These are phyloP conservation scores for Lithodes maja DNA, from an alignment of 2,888 invertebrate genomes.

Conservation along the genomic window DNA sequence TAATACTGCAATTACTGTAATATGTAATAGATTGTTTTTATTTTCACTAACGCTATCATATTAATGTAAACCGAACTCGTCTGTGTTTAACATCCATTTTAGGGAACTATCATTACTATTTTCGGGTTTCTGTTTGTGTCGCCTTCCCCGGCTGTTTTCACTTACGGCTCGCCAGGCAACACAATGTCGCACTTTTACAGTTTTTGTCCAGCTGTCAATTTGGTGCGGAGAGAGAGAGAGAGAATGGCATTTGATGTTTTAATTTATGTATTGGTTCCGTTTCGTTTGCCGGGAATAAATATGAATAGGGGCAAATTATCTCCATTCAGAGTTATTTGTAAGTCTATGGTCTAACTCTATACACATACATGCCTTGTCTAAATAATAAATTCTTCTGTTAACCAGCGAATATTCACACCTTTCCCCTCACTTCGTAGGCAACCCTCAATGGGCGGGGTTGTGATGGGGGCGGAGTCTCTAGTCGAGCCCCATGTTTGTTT, in stretches of 20 bases:
- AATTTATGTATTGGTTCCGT: neutral
- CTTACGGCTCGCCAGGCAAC: constrained; percentile 1
- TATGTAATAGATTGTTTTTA: too few relatives aligned
- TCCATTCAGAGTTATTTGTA: too few relatives aligned
- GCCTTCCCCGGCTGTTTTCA: neutral
- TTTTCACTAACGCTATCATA: too few relatives aligned
- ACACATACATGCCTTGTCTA: too few relatives aligned
- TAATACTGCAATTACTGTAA: too few relatives aligned
- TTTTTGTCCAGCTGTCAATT: neutral
- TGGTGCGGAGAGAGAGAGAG: neutral
- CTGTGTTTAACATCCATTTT: neutral
- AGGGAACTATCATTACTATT: neutral
- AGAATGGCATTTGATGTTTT: neutral
- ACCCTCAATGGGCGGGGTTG: constrained; percentile 14
- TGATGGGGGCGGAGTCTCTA: neutral
- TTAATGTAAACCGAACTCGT: too few relatives aligned
- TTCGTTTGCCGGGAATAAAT: too few relatives aligned
- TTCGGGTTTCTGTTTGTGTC: constrained; percentile 7
- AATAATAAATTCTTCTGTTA: too few relatives aligned
- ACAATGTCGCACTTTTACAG: neutral
- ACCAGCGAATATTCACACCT: neutral
- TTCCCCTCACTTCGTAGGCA: constrained; percentile 7
- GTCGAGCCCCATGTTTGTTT: too few relatives aligned
- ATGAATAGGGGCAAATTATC: too few relatives aligned
- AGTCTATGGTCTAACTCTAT: too few relatives aligned